A percentile compares a stretch with the other conserved stretches of the same genome.
phyloP scores from a whole-genome alignment of 2,113 vertebrate species.

The Chrysemys picta region DNA sequence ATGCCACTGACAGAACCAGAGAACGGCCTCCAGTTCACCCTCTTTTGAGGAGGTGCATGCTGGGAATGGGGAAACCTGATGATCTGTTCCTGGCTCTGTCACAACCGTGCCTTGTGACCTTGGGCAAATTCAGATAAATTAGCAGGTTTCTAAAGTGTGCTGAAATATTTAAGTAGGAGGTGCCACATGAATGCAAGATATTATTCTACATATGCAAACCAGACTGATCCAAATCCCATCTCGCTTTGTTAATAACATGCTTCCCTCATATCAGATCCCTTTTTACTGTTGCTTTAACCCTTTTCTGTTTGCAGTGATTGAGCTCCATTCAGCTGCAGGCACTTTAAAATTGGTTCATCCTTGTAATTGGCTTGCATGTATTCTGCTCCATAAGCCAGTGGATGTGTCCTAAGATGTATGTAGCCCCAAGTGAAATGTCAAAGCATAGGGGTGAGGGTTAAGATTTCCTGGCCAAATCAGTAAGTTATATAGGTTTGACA shows the following conservation, averaged over 20 bases:
- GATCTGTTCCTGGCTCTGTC: neutral
- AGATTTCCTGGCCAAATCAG: neutral
- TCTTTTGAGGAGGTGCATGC: rapidly evolving
- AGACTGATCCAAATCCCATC: neutral
- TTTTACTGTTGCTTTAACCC: neutral
- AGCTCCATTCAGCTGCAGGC: neutral
- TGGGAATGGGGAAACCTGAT: neutral
- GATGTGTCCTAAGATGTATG: neutral
- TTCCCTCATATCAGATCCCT: neutral
- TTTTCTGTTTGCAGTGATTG: neutral
- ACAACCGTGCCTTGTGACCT: neutral
- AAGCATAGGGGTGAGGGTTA: neutral
- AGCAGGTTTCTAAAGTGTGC: neutral
- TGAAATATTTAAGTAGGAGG: neutral
- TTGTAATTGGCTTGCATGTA: neutral
- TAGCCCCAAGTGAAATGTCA: neutral
- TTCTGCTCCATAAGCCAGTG: neutral
- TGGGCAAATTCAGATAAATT: neutral
- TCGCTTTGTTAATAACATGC: neutral
- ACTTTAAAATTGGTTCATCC: neutral
- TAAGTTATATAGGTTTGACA: neutral
- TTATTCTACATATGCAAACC: neutral
- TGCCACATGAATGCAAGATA: neutral
- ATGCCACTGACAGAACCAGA: neutral
- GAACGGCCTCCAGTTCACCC: neutral